These are phyloP conservation scores for Masnerella sp. DNA, from an alignment of 2,888 invertebrate species.

Conservation along the genomic window DNA sequence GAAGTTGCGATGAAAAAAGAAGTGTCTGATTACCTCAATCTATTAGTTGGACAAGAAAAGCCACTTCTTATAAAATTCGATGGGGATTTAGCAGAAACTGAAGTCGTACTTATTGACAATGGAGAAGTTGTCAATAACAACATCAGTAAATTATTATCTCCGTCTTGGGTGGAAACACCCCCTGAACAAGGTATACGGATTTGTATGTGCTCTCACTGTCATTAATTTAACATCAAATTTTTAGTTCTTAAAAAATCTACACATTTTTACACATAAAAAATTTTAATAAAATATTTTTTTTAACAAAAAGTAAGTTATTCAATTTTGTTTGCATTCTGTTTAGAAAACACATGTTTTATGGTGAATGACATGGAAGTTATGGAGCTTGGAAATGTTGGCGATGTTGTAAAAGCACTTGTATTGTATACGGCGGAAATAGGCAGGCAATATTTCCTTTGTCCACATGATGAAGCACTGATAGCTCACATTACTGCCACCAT, in stretches of 20 bases:
- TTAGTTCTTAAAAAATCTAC: no score
- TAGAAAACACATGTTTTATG: slow-evolving; percentile 65
- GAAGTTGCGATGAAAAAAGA: slow-evolving; percentile 68
- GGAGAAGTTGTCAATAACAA: slow-evolving; percentile 68
- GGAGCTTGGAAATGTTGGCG: slow-evolving; percentile 65
- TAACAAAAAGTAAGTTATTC: background rate
- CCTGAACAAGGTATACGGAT: slow-evolving; percentile 57
- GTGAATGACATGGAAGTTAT: slow-evolving; percentile 58
- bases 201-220: no score
- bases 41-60: slow-evolving; percentile 63
- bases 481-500: slow-evolving; percentile 63
- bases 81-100: slow-evolving; percentile 61
- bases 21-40: slow-evolving; percentile 63
- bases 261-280: no score
- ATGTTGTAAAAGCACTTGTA: slow-evolving; percentile 55
- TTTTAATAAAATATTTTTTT: background rate
- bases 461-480: slow-evolving; percentile 63
- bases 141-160: slow-evolving; percentile 65
- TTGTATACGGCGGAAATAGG: slow-evolving; percentile 46
- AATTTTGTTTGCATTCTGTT: background rate
- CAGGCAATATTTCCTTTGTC: slow-evolving; percentile 54
- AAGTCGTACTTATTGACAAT: slow-evolving; percentile 48
- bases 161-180: slow-evolving; percentile 64
- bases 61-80: slow-evolving; percentile 65
- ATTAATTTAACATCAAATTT: no score